phyloP scores from a whole-genome alignment of 2,113 vertebrate genomes.

The Zosterops japonicus region DNA sequence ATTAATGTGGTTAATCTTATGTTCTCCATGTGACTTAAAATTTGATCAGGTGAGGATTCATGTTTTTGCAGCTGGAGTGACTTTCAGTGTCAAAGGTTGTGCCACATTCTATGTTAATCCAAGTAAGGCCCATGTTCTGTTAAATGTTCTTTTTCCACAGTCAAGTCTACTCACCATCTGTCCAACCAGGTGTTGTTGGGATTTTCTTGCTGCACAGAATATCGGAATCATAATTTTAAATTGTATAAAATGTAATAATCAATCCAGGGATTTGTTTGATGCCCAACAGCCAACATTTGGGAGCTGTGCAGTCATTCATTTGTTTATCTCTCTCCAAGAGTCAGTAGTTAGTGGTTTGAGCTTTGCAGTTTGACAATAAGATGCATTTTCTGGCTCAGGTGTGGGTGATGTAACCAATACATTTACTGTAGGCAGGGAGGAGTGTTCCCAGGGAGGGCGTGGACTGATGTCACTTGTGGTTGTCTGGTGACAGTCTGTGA shows the following conservation, averaged over 20 bases:
- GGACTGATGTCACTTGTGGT: neutral
- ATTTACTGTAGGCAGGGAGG: neutral
- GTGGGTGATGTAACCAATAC: neutral
- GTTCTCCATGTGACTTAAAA: neutral
- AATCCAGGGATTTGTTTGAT: neutral
- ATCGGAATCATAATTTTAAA: neutral
- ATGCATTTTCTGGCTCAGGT: neutral
- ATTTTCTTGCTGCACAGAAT: neutral
- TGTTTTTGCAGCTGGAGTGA: neutral
- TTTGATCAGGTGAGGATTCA: fast-evolving
- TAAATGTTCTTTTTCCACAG: neutral
- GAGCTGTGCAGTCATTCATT: neutral
- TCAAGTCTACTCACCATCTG: neutral
- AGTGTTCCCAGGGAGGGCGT: neutral
- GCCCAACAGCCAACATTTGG: neutral
- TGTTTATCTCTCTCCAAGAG: neutral
- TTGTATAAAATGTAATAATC: neutral
- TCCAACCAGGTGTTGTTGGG: neutral
- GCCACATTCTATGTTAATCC: fast-evolving
- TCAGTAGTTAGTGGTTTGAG: neutral
- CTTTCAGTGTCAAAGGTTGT: neutral
- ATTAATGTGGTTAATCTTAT: neutral
- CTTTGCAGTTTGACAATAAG: neutral
- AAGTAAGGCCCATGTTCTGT: neutral
- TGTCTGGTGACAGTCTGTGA: neutral